A percentile compares a stretch with the other conserved stretches of the same genome.
phyloP scores from a whole-genome alignment of 1,140 invertebrate genomes.

The Homarus americanus region DNA sequence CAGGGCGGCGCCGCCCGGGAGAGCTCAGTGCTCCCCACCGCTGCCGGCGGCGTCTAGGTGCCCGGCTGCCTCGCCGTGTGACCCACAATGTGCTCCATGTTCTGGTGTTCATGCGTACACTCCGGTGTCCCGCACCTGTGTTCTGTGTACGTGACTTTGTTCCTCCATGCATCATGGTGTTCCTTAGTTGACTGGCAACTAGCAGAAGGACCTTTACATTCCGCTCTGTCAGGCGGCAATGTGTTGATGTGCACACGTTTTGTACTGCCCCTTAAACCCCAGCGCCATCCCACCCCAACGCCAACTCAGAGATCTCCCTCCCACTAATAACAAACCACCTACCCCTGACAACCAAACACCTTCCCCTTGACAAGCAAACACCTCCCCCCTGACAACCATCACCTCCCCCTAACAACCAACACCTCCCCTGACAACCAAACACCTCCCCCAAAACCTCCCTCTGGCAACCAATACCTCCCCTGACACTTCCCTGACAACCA shows the following conservation, averaged over 20 bases:
- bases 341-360: background rate
- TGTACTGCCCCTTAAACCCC: slow-evolving; percentile 6
- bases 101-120: slow-evolving; percentile 46
- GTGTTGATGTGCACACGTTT: background rate
- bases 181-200: slow-evolving; percentile 59
- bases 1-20: slow-evolving; percentile 28
- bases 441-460: background rate
- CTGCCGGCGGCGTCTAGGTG: background rate
- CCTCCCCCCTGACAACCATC: background rate
- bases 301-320: background rate
- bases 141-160: slow-evolving; percentile 56
- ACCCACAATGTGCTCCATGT: slow-evolving; percentile 64
- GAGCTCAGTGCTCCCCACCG: background rate
- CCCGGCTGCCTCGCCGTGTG: slow-evolving; percentile 64
- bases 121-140: slow-evolving; percentile 35
- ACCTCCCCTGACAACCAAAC: background rate
- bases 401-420: background rate
- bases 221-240: slow-evolving; percentile 29
- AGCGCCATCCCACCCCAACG: background rate
- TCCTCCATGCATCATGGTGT: slow-evolving; percentile 60
- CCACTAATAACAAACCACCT: background rate
- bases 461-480: too few species aligned
- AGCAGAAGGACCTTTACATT: slow-evolving; percentile 34
- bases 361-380: background rate
- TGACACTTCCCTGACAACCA: background rate